These are phyloP conservation scores for Enteromius anoplus DNA, from an alignment of 2,797 vertebrate genomes.

Conservation along the genomic window DNA sequence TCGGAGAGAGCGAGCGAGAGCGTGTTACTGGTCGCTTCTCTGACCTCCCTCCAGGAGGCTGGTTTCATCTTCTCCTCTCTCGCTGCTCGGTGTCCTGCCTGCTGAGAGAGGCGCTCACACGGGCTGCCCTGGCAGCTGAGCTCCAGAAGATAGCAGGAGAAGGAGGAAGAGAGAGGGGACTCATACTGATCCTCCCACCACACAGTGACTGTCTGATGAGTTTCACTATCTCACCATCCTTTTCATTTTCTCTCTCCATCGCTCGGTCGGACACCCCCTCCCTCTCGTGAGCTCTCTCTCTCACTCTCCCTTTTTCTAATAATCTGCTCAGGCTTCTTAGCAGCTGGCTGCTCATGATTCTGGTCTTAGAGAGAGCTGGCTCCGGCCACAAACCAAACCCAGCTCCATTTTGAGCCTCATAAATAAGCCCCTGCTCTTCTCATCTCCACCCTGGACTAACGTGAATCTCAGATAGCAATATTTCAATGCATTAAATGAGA, in stretches of 20 bases:
- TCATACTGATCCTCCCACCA: slow-evolving; percentile 74
- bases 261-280: slow-evolving; percentile 54
- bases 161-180: slow-evolving; percentile 68
- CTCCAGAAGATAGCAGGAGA: slow-evolving; percentile 56
- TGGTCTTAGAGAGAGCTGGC: slow-evolving; percentile 81
- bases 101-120: slow-evolving; percentile 60
- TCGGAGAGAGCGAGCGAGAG: slow-evolving; percentile 27
- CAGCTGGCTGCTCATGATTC: slow-evolving; percentile 83
- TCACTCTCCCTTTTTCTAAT: slow-evolving; percentile 74
- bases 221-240: slow-evolving; percentile 69
- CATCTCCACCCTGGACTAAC: slow-evolving; percentile 66
- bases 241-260: slow-evolving; percentile 59
- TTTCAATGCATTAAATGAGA: slow-evolving; percentile 40
- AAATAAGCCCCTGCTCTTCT: slow-evolving; percentile 73
- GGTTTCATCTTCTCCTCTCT: slow-evolving; percentile 54
- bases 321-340: slow-evolving; percentile 83
- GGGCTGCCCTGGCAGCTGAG: slow-evolving; percentile 73
- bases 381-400: slow-evolving; percentile 77
- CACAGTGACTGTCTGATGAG: slow-evolving; percentile 74
- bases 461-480: slow-evolving; percentile 57
- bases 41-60: slow-evolving; percentile 77
- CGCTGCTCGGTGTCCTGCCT: slow-evolving; percentile 50
- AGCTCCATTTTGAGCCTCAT: slow-evolving; percentile 75
- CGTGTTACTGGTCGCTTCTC: slow-evolving; percentile 64
- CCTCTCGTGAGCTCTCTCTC: slow-evolving; percentile 30